phyloP scores from a whole-genome alignment of 2,797 vertebrate genomes.

The Dendrocincla tyrannina region DNA sequence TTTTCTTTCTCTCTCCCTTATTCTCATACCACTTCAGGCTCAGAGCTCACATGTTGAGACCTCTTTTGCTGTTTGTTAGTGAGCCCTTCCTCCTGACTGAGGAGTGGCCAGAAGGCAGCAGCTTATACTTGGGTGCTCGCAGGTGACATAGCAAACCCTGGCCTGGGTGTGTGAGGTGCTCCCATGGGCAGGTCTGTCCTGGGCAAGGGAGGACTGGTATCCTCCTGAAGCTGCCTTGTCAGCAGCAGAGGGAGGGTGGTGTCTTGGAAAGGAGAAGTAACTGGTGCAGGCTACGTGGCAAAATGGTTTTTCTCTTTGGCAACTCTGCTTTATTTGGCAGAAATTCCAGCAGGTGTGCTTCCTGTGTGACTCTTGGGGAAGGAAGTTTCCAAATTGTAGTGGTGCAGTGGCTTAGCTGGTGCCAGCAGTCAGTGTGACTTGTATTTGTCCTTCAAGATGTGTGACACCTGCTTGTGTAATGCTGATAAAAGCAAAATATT shows the following conservation, averaged over 20 bases:
- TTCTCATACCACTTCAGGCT: not conserved
- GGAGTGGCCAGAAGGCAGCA: not conserved
- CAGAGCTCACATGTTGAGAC: not conserved
- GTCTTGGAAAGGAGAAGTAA: not conserved
- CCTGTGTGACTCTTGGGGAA: fast-evolving
- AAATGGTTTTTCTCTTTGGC: not conserved
- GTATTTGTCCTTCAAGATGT: not conserved
- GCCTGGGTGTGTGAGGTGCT: not conserved
- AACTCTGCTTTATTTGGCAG: not conserved
- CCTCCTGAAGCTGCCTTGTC: not conserved
- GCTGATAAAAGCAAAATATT: not conserved
- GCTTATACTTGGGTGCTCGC: not conserved
- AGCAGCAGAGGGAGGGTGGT: not conserved
- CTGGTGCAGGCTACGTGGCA: not conserved
- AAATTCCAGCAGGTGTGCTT: not conserved
- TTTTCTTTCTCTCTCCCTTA: not conserved
- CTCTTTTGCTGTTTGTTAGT: not conserved
- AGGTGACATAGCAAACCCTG: fast-evolving
- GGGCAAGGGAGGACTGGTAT: not conserved
- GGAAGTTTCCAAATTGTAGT: not conserved
- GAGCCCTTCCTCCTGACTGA: not conserved
- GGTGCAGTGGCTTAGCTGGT: not conserved
- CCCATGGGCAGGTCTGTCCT: not conserved
- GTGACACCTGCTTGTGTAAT: not conserved
- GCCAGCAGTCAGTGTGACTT: not conserved